Evolutionary conservation across 2,888 invertebrate species (phyloP).

Genomic region (Entomobrya multifasciata): DNA sequence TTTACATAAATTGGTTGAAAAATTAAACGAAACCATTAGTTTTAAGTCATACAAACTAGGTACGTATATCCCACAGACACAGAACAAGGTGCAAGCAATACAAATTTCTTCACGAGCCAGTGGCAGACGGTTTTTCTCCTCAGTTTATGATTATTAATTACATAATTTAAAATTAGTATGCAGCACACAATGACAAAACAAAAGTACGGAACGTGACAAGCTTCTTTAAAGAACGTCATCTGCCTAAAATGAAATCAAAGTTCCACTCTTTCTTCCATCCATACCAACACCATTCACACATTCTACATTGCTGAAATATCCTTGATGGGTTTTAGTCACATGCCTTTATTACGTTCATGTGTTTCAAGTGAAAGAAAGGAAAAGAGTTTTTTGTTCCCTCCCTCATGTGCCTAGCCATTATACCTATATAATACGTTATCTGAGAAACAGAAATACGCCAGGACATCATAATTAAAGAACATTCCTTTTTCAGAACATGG

Average conservation of each 20-base stretch:
- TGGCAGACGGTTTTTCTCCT: too few relatives aligned
- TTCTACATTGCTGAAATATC: neutral
- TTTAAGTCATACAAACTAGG: too few relatives aligned
- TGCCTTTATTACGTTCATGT: too few relatives aligned
- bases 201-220: conserved; percentile 63
- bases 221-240: conserved; percentile 49
- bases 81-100: too few relatives aligned
- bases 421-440: neutral
- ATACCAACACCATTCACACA: conserved; percentile 4
- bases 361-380: too few relatives aligned
- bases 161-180: conserved; percentile 59
- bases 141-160: conserved; percentile 69
- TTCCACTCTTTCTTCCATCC: conserved; percentile 24
- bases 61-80: too few relatives aligned
- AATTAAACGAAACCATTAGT: too few relatives aligned
- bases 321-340: conserved; percentile 27
- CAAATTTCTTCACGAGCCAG: too few relatives aligned
- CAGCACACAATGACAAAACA: conserved; percentile 56
- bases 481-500: neutral
- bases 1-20: too few relatives aligned
- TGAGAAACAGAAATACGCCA: neutral
- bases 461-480: conserved; percentile 35
- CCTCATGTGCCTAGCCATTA: neutral
- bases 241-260: conserved; percentile 56
- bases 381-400: neutral